phyloP scores from a whole-genome alignment of 1,140 invertebrate species.

The Calycopis cecrops region DNA sequence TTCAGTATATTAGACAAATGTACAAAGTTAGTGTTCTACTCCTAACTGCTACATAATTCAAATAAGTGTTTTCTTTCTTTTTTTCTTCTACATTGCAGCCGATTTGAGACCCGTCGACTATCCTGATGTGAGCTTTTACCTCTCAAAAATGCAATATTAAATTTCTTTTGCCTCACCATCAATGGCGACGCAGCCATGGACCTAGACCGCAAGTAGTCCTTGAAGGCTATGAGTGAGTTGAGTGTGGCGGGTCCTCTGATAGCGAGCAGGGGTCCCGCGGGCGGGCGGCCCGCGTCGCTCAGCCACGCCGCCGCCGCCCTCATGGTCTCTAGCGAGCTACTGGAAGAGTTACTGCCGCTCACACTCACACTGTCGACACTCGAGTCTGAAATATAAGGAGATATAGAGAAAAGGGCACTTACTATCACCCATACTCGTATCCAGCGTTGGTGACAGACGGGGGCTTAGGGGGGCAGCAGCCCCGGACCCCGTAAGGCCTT shows the following conservation, averaged over 20 bases:
- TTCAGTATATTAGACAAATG: too few relatives aligned
- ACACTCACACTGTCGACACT: slow-evolving; percentile 65
- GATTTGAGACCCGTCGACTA: too few relatives aligned
- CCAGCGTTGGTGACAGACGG: too few relatives aligned
- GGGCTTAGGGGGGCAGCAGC: too few relatives aligned
- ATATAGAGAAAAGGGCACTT: too few relatives aligned
- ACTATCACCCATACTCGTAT: too few relatives aligned
- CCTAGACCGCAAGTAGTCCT: slow-evolving; percentile 37
- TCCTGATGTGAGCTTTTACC: too few relatives aligned
- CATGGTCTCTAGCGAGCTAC: slow-evolving; percentile 79
- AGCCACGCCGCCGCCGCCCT: slow-evolving; percentile 90
- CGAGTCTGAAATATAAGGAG: slow-evolving; percentile 47
- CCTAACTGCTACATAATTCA: too few relatives aligned
- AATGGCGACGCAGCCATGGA: slow-evolving; percentile 50
- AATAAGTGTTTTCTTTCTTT: too few relatives aligned
- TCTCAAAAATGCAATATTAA: too few relatives aligned
- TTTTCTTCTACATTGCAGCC: not conserved
- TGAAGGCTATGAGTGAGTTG: slow-evolving; percentile 34
- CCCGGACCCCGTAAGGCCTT: too few relatives aligned
- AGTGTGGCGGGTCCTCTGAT: slow-evolving; percentile 86
- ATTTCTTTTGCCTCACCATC: slow-evolving; percentile 28
- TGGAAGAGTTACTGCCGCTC: slow-evolving; percentile 74
- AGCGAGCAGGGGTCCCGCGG: slow-evolving; percentile 88
- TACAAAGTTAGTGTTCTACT: too few relatives aligned
- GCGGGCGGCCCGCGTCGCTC: slow-evolving; percentile 84